Percentiles rank a stretch among this genome's conserved stretches.
phyloP scores from a whole-genome alignment of 2,888 invertebrate genomes.

The Idaea aversata region DNA sequence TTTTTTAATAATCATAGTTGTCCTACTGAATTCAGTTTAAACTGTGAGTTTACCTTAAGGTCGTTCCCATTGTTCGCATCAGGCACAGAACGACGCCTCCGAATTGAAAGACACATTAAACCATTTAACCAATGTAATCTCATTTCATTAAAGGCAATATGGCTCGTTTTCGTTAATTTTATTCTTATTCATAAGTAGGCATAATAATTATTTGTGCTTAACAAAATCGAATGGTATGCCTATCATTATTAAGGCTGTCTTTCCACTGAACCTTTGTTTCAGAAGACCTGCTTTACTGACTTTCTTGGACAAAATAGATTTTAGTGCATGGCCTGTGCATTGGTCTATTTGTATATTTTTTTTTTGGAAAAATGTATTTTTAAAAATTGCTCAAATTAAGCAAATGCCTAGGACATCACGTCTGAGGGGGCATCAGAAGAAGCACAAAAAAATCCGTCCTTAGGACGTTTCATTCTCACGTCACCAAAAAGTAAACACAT shows the following conservation, averaged over 20 bases:
- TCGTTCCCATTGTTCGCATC: slow-evolving; percentile 66
- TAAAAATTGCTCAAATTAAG: no score
- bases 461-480: no score
- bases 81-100: slow-evolving; percentile 28
- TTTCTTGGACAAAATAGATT: no score
- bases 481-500: no score
- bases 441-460: no score
- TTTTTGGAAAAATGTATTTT: no score
- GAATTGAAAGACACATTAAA: slow-evolving; percentile 45
- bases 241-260: background rate
- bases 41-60: slow-evolving; percentile 42
- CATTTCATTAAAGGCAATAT: slow-evolving; percentile 32
- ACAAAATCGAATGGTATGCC: background rate
- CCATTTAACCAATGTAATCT: slow-evolving; percentile 26
- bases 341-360: no score
- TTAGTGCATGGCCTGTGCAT: no score
- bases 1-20: background rate
- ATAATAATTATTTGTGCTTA: background rate
- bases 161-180: slow-evolving; percentile 18
- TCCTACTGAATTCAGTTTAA: slow-evolving; percentile 8
- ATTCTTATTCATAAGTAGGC: slow-evolving; percentile 9
- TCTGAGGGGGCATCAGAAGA: no score
- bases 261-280: background rate
- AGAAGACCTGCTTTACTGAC: no score
- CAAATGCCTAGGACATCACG: no score